Evolutionary conservation across 2,888 invertebrate genomes (phyloP).

Genomic region (Gibbula magus): DNA sequence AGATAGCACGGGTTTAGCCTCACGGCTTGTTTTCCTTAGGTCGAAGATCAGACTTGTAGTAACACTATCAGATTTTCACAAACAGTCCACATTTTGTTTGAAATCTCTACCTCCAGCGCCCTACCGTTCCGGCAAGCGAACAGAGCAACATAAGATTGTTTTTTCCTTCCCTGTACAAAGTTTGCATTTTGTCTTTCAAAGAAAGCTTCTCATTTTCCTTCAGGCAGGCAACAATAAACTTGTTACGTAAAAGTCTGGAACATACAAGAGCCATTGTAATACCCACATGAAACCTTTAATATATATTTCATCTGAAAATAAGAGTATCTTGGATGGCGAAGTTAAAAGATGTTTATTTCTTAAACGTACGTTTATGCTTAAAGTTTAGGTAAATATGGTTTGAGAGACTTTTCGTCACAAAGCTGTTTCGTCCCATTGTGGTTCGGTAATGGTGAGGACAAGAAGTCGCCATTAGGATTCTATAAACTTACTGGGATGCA

Average conservation of each 20-base stretch:
- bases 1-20: neutral
- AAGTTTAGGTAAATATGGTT: no score
- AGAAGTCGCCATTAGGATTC: no score
- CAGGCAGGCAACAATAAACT: slow-evolving; percentile 17
- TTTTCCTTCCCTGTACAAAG: slow-evolving; percentile 18
- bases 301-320: neutral
- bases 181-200: slow-evolving; percentile 24
- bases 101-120: slow-evolving; percentile 9
- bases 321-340: neutral
- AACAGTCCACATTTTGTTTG: slow-evolving; percentile 24
- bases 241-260: neutral
- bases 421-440: no score
- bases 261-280: neutral
- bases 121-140: slow-evolving; percentile 2
- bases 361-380: no score
- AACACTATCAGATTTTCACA: slow-evolving; percentile 27
- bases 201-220: neutral
- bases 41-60: neutral
- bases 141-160: slow-evolving; percentile 28
- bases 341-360: no score
- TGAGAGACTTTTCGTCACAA: no score
- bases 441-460: no score
- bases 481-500: no score
- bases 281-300: neutral
- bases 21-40: neutral